Evolutionary conservation across 2,113 vertebrate species (phyloP).

Genomic region (Notiomystis cincta): DNA sequence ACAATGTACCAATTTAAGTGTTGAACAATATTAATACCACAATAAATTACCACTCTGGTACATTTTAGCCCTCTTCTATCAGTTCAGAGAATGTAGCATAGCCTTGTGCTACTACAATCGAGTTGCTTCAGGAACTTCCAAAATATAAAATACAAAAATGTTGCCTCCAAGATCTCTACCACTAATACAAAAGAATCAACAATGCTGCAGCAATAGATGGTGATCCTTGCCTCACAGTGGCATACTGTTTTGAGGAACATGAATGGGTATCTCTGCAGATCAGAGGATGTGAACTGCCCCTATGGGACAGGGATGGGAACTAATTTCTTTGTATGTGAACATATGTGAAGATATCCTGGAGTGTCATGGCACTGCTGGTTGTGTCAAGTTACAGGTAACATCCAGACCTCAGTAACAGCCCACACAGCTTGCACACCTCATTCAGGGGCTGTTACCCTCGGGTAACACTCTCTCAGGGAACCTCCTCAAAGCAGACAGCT

Average conservation of each 20-base stretch:
- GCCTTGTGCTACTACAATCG: background rate
- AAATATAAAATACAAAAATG: background rate
- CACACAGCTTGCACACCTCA: background rate
- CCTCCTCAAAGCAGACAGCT: background rate
- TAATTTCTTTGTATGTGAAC: background rate
- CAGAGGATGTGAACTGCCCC: too few relatives aligned
- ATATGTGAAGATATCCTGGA: background rate
- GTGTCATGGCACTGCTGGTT: background rate
- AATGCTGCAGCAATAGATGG: background rate
- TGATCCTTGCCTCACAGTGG: background rate
- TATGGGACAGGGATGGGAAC: background rate
- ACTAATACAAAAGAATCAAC: background rate
- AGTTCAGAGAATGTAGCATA: background rate
- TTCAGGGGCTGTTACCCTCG: background rate
- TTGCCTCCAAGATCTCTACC: background rate
- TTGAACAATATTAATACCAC: conserved; percentile 40
- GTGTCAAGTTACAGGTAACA: background rate
- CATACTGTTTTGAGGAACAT: background rate
- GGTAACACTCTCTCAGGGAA: background rate
- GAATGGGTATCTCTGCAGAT: background rate
- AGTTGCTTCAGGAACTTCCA: background rate
- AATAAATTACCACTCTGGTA: conserved; percentile 26
- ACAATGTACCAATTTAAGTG: conserved; percentile 37
- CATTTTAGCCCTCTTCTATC: background rate
- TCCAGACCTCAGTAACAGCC: background rate